These are phyloP conservation scores for Telenomus remus DNA, from an alignment of 1,140 invertebrate species.

Conservation along the genomic window DNA sequence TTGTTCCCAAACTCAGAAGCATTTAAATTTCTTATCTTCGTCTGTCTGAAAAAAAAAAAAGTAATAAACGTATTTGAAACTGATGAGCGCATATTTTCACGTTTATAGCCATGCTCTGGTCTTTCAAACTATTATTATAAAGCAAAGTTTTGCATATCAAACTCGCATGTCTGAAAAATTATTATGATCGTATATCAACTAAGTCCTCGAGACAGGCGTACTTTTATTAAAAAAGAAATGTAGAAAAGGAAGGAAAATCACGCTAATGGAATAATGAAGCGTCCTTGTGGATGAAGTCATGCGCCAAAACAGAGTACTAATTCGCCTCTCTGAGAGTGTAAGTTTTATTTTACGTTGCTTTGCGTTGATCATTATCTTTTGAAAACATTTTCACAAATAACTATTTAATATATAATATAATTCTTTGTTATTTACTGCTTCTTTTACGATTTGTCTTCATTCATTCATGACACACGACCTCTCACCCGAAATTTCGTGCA, in stretches of 20 bases:
- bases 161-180: no score
- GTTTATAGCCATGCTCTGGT: slow-evolving; percentile 26
- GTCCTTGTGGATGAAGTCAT: slow-evolving; percentile 46
- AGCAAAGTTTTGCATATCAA: slow-evolving; percentile 21
- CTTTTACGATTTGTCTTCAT: no score
- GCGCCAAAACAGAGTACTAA: slow-evolving; percentile 53
- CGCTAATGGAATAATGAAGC: slow-evolving; percentile 57
- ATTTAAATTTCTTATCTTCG: slow-evolving; percentile 24
- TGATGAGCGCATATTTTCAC: slow-evolving; percentile 25
- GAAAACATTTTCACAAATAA: no score
- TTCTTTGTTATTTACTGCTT: no score
- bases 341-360: no score
- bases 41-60: slow-evolving; percentile 8
- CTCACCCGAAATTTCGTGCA: no score
- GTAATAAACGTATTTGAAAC: slow-evolving; percentile 45
- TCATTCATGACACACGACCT: no score
- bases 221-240: slow-evolving; percentile 36
- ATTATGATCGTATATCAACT: neutral
- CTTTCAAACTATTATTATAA: slow-evolving; percentile 41
- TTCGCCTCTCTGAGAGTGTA: slow-evolving; percentile 2
- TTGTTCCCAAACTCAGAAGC: neutral
- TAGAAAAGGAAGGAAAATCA: slow-evolving; percentile 36
- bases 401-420: no score
- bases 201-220: slow-evolving; percentile 47
- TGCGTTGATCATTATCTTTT: no score